A percentile compares a stretch with the other conserved stretches of the same genome.
phyloP scores from a whole-genome alignment of 2,888 invertebrate species.

The Uropetala carovei region DNA sequence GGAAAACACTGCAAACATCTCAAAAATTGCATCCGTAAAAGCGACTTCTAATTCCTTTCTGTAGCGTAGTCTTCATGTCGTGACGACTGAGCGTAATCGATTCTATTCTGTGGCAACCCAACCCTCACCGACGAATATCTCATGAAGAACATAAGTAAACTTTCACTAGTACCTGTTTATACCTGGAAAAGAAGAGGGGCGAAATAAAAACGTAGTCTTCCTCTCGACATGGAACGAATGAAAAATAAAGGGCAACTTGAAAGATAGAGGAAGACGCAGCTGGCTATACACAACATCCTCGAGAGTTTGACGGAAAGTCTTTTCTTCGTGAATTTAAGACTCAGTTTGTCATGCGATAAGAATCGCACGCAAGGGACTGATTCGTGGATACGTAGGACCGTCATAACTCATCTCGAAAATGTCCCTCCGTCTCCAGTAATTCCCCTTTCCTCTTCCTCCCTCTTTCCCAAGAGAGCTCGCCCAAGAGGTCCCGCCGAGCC shows the following conservation, averaged over 20 bases:
- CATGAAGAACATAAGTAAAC: neutral
- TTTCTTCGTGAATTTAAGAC: slow-evolving; percentile 13
- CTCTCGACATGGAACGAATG: neutral
- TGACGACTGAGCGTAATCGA: too few relatives aligned
- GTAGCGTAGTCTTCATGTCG: too few relatives aligned
- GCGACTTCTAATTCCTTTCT: too few relatives aligned
- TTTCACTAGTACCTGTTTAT: neutral
- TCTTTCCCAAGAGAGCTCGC: neutral
- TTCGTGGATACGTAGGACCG: neutral
- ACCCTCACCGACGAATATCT: too few relatives aligned
- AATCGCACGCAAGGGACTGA: slow-evolving; percentile 19
- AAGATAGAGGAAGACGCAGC: neutral
- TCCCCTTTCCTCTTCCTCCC: neutral
- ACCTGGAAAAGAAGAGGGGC: neutral
- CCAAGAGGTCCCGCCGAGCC: neutral
- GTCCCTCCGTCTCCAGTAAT: neutral
- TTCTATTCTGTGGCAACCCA: too few relatives aligned
- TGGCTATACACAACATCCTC: neutral
- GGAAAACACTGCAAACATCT: too few relatives aligned
- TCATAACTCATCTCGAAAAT: slow-evolving; percentile 11
- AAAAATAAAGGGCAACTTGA: neutral
- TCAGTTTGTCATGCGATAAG: neutral
- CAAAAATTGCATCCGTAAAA: too few relatives aligned
- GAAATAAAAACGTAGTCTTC: neutral
- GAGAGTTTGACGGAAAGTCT: neutral